phyloP scores from a whole-genome alignment of 1,140 invertebrate genomes.

The Cardiocondyla obscurior region DNA sequence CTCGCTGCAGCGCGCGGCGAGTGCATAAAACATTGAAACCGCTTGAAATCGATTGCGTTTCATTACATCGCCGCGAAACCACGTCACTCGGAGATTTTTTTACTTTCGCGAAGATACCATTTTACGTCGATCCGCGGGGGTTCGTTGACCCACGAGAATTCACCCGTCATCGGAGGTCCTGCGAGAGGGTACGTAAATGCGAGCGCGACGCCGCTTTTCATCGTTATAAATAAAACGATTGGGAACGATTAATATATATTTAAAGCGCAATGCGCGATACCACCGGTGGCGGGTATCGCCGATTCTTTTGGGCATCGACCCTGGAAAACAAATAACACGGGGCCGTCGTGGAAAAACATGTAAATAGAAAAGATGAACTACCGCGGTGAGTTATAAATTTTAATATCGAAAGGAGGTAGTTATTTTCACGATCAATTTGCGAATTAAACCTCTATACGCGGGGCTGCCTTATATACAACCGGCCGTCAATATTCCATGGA shows the following conservation, averaged over 20 bases:
- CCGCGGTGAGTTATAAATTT: slow-evolving; percentile 34
- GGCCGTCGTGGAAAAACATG: slow-evolving; percentile 26
- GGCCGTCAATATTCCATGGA: background rate
- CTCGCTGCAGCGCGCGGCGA: slow-evolving; percentile 48
- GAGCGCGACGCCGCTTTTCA: slow-evolving; percentile 46
- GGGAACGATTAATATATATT: slow-evolving; percentile 56
- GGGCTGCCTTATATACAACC: background rate
- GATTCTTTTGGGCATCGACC: slow-evolving; percentile 49
- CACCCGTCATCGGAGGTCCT: slow-evolving; percentile 51
- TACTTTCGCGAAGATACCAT: slow-evolving; percentile 50
- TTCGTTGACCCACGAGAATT: slow-evolving; percentile 52
- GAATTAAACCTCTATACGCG: background rate
- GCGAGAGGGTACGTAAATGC: slow-evolving; percentile 51
- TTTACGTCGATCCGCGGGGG: slow-evolving; percentile 42
- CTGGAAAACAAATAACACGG: slow-evolving; percentile 43
- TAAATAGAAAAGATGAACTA: slow-evolving; percentile 46
- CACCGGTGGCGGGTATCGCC: background rate
- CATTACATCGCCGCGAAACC: slow-evolving; percentile 47
- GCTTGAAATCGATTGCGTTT: slow-evolving; percentile 47
- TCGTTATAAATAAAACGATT: slow-evolving; percentile 57
- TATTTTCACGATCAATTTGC: slow-evolving; percentile 35
- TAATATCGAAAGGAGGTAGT: background rate
- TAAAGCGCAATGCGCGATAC: slow-evolving; percentile 8
- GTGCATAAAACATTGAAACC: slow-evolving; percentile 51
- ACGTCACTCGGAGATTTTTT: slow-evolving; percentile 55